Conservation (phyloP, 2,113 vertebrate species). For the Nematolebias whitei region DNA sequence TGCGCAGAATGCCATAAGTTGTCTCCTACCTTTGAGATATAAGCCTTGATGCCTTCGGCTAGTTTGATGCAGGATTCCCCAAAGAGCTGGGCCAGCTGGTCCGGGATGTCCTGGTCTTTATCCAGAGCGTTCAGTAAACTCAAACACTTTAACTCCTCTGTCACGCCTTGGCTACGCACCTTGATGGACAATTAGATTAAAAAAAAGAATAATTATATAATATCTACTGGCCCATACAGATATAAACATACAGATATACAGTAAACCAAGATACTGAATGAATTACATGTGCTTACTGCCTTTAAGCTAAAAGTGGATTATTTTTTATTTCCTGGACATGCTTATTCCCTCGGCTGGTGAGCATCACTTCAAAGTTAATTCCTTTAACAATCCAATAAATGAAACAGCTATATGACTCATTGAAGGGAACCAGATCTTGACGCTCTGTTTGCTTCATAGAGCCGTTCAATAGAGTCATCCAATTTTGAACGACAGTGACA, state of each 20-base stretch:
- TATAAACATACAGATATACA: too few relatives aligned
- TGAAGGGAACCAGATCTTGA: too few relatives aligned
- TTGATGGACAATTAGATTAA: constrained; percentile 22
- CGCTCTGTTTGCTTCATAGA: too few relatives aligned
- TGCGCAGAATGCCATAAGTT: background rate
- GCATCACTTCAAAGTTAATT: too few relatives aligned
- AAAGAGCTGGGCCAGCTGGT: constrained; percentile 82
- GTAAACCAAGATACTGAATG: background rate
- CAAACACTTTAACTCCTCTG: constrained; percentile 86
- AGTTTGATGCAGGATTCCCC: constrained; percentile 86
- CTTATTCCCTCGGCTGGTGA: too few relatives aligned
- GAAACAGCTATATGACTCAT: too few relatives aligned
- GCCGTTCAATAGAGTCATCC: too few relatives aligned
- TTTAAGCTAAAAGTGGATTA: too few relatives aligned
- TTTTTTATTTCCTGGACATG: too few relatives aligned
- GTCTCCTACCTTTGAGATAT: constrained; percentile 83
- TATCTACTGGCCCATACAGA: too few relatives aligned
- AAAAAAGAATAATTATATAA: background rate
- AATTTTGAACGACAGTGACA: too few relatives aligned
- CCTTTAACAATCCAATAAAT: too few relatives aligned
- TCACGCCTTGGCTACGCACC: constrained; percentile 82
- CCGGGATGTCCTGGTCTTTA: constrained; percentile 79
- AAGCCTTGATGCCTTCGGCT: constrained; percentile 85
- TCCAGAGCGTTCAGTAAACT: constrained; percentile 82
- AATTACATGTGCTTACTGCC: background rate